phyloP scores from a whole-genome alignment of 2,797 vertebrate species.

The Clarias pachynema region DNA sequence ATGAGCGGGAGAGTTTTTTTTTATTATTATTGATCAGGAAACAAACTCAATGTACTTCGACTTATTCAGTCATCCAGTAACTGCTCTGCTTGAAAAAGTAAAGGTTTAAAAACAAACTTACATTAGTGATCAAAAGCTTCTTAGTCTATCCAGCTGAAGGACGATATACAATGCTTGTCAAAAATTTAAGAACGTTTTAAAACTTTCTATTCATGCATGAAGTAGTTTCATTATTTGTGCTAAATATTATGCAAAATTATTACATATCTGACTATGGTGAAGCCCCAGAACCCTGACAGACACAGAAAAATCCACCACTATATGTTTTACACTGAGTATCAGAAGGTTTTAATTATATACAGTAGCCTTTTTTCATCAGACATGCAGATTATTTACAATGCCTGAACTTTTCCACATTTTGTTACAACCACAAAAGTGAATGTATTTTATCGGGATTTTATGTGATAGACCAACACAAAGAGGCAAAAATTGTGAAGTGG shows the following conservation, averaged over 20 bases:
- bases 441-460: too few relatives aligned
- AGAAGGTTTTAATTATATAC: neutral
- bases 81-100: constrained; percentile 49
- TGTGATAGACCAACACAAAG: too few relatives aligned
- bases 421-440: too few relatives aligned
- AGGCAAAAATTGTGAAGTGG: too few relatives aligned
- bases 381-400: neutral
- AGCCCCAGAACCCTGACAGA: neutral
- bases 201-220: neutral
- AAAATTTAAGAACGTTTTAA: neutral
- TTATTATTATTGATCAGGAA: constrained; percentile 27
- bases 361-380: neutral
- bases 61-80: constrained; percentile 46
- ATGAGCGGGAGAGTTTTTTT: neutral
- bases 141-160: neutral
- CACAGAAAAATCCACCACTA: neutral
- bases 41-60: constrained; percentile 33
- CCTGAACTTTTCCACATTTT: neutral
- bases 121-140: constrained; percentile 46
- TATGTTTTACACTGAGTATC: neutral
- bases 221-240: neutral
- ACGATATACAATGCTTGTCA: neutral
- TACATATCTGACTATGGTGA: neutral
- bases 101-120: constrained; percentile 42
- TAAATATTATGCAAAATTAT: neutral